Conservation (phyloP, 1,140 invertebrate species). For the Drosophila pallidifrons region DNA sequence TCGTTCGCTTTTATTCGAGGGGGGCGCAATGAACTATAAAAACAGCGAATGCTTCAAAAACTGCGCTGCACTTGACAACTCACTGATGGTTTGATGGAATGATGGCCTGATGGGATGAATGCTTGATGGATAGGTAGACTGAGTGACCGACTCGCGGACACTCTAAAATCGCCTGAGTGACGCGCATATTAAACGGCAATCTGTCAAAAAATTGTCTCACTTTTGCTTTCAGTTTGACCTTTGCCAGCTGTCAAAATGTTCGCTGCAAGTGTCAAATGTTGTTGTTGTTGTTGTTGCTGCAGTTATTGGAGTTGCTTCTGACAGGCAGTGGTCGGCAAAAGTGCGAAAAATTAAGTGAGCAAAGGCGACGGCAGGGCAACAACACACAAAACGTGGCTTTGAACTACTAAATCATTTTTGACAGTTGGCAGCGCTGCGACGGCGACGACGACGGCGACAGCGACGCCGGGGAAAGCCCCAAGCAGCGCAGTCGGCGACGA, state of each 20-base stretch:
- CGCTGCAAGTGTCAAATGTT: slow-evolving; percentile 63
- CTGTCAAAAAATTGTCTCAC: slow-evolving; percentile 67
- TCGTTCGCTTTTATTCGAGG: slow-evolving; percentile 44
- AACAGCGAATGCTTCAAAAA: slow-evolving; percentile 61
- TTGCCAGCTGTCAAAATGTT: slow-evolving; percentile 77
- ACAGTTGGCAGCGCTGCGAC: slow-evolving; percentile 75
- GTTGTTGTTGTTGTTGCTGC: slow-evolving; percentile 36
- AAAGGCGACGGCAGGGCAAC: slow-evolving; percentile 19
- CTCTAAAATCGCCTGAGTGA: slow-evolving; percentile 52
- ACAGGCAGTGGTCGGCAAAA: slow-evolving; percentile 63
- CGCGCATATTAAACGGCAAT: slow-evolving; percentile 48
- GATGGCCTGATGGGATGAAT: slow-evolving; percentile 25
- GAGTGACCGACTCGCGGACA: background rate
- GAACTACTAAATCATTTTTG: slow-evolving; percentile 84
- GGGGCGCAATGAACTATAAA: slow-evolving; percentile 76
- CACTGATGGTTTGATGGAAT: slow-evolving; percentile 47
- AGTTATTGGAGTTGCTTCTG: slow-evolving; percentile 55
- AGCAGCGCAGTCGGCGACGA: slow-evolving; percentile 55
- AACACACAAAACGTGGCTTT: slow-evolving; percentile 81
- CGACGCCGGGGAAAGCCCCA: slow-evolving; percentile 79
- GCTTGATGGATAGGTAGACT: slow-evolving; percentile 16
- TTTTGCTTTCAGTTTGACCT: slow-evolving; percentile 78
- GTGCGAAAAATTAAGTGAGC: slow-evolving; percentile 47
- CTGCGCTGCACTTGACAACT: slow-evolving; percentile 72
- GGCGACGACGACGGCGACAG: slow-evolving; percentile 38